Percentiles rank a stretch among this genome's conserved stretches.
Evolutionary conservation across 2,888 invertebrate species (phyloP).

Genomic region (Antitype chi): DNA sequence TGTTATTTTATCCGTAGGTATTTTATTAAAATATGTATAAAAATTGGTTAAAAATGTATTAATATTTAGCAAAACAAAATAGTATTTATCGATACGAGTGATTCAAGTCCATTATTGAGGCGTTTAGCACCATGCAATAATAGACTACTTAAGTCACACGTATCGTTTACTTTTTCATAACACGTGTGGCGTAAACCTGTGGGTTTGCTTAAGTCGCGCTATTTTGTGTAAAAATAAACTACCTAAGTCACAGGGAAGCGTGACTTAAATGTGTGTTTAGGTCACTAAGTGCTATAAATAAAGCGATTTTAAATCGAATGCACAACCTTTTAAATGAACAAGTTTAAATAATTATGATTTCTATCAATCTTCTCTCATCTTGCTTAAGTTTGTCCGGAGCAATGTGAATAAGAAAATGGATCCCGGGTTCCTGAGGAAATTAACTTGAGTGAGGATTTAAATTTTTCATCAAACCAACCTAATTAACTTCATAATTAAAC

Average conservation of each 20-base stretch:
- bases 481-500: constrained; percentile 89
- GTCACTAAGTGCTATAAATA: neutral
- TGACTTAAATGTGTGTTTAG: no score
- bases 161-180: no score
- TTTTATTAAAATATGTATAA: neutral
- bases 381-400: constrained; percentile 79
- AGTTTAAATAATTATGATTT: constrained; percentile 61
- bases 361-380: constrained; percentile 70
- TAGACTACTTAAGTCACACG: no score
- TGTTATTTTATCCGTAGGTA: neutral
- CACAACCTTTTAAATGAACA: constrained; percentile 35
- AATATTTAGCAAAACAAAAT: constrained; percentile 26
- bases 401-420: constrained; percentile 83
- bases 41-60: neutral
- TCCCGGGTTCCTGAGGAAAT: constrained; percentile 83
- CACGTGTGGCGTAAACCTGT: no score
- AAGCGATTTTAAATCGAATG: constrained; percentile 29
- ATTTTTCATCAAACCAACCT: constrained; percentile 88
- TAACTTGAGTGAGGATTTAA: constrained; percentile 87
- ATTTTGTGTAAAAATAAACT: no score
- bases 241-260: no score
- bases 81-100: no score
- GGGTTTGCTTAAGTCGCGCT: no score
- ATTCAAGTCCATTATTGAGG: no score
- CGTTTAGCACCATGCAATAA: no score